phyloP scores from a whole-genome alignment of 2,113 vertebrate genomes.

The Thryonomys swinderianus region DNA sequence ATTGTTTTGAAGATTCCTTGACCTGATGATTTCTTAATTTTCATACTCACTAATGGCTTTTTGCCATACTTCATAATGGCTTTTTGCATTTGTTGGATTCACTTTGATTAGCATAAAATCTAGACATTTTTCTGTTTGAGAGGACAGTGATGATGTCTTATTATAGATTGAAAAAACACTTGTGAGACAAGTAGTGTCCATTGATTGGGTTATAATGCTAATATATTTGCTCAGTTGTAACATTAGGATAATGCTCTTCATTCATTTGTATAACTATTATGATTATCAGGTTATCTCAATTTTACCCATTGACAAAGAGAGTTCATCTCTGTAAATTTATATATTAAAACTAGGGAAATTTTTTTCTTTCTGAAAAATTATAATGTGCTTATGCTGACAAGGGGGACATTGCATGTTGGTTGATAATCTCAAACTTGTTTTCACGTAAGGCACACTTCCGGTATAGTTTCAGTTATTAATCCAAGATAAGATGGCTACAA shows the following conservation, averaged over 20 bases:
- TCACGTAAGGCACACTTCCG: neutral
- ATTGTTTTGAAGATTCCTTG: constrained; percentile 22
- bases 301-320: neutral
- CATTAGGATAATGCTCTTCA: neutral
- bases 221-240: neutral
- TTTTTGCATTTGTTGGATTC: neutral
- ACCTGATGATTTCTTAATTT: neutral
- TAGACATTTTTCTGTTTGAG: neutral
- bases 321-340: neutral
- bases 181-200: neutral
- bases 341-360: neutral
- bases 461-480: neutral
- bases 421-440: neutral
- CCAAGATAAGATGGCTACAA: neutral
- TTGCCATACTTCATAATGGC: neutral
- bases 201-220: neutral
- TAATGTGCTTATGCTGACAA: neutral
- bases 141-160: neutral
- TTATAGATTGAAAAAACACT: neutral
- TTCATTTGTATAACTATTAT: neutral
- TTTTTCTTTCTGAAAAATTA: constrained; percentile 40
- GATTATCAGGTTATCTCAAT: neutral
- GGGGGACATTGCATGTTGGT: neutral
- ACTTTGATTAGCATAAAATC: neutral
- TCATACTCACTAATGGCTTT: neutral